Evolutionary conservation across 2,888 invertebrate species (phyloP), one percentile per base, ranked within the genome.

Genomic region (Lordiphosa fenestrarum): DNA sequence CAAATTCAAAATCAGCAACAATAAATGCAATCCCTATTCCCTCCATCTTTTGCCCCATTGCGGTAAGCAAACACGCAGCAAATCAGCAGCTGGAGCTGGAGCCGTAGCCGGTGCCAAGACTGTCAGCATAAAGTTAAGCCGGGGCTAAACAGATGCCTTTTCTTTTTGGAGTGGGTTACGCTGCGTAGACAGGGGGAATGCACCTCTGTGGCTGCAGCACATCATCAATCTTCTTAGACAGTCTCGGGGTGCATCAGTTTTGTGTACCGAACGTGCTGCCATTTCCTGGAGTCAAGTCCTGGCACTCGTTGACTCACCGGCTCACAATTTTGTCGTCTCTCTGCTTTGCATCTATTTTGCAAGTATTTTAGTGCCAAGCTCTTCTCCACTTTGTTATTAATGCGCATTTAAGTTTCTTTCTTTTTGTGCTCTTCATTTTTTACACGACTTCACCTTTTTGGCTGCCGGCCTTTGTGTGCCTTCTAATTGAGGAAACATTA

Each of bases 161-260:
- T 23, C 6, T 23, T 6, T 23, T 23, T 30, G 30, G 47, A 35
- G 57, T 25, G 39, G 60, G 62, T 55, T 63, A 51, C 39, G 35
- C 55, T 50, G 55, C 62, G 41, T 54, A 47, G 36, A 54, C 63
- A 51, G 56, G 33, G 23, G 23, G 19, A 23, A 42, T 52, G 42
- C 63, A 63, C 56, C 68, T 60, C 64, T 72, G 72, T 67, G 55
- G 57, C 62, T 58, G 63, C 35, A 42, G 42, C 62, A 82, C 74
- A 81, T 81, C 80, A 81, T 81, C 80, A 81, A 81, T 81, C 80
- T 81, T 80, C 72, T 76, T 72, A 83, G 80, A 82, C 80, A 82
- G 66, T 54, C 57, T 33, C 58, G 40, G 47, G 47, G 38, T 60
- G 69, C 58, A 59, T 56, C 56, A 51, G 63, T 59, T 68, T 60